Percentiles rank a stretch among this genome's conserved stretches.
Conservation (phyloP, 1,140 invertebrate genomes). For the Teleopsis dalmanni region DNA sequence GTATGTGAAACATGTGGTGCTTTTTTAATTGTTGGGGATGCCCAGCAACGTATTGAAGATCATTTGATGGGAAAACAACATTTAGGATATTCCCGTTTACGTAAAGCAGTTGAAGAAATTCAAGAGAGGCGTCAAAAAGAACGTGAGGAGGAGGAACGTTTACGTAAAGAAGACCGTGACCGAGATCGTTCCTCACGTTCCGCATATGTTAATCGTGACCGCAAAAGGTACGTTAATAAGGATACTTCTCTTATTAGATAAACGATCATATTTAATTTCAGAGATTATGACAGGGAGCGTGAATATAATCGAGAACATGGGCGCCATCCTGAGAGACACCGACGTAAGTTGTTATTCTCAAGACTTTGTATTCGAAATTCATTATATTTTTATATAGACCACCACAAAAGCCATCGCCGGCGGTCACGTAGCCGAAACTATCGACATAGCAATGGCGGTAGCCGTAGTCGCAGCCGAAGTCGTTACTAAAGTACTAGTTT, state of each 20-base stretch:
- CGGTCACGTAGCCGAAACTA: constrained; percentile 33
- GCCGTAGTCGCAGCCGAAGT: constrained; percentile 29
- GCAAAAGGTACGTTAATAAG: no score
- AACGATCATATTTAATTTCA: no score
- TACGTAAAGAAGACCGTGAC: constrained; percentile 55
- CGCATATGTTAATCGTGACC: no score
- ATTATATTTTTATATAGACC: constrained; percentile 18
- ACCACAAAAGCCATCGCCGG: constrained; percentile 35
- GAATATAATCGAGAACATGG: constrained; percentile 30
- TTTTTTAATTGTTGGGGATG: constrained; percentile 97
- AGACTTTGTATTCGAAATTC: neutral
- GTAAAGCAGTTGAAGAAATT: constrained; percentile 57
- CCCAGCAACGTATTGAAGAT: constrained; percentile 94
- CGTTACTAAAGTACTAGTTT: constrained; percentile 24
- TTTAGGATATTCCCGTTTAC: constrained; percentile 67
- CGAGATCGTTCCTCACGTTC: neutral
- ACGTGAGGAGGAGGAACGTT: constrained; percentile 58
- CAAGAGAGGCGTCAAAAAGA: constrained; percentile 57
- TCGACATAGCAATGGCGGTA: constrained; percentile 31
- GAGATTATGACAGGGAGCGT: neutral
- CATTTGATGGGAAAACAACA: constrained; percentile 98
- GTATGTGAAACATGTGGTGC: constrained; percentile 97
- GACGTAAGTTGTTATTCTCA: constrained; percentile 27
- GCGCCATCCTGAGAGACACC: constrained; percentile 32
- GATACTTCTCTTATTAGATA: neutral